phyloP scores from a whole-genome alignment of 2,113 vertebrate species.

The Sylvietta virens region DNA sequence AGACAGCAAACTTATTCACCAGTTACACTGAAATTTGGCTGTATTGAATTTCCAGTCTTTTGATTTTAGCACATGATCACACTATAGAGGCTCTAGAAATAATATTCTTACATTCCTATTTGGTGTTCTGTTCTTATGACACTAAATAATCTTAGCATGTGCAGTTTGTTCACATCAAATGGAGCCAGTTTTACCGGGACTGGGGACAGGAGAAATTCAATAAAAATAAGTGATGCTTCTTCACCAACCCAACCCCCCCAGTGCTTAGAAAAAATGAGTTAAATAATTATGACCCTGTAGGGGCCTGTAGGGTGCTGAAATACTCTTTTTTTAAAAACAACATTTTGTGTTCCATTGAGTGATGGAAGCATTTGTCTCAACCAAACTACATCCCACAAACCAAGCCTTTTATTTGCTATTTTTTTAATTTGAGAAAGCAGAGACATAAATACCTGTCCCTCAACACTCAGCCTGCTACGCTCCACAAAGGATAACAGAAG shows the following conservation, averaged over 20 bases:
- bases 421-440: not conserved
- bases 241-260: not conserved
- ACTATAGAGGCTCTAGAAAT: rapidly evolving
- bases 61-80: not conserved
- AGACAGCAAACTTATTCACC: not conserved
- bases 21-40: not conserved
- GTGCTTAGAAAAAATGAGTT: not conserved
- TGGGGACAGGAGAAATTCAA: not conserved
- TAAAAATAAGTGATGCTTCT: not conserved
- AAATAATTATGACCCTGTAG: not conserved
- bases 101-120: not conserved
- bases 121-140: not conserved
- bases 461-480: not conserved
- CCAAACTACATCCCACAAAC: not conserved
- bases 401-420: not conserved
- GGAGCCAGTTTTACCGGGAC: not conserved
- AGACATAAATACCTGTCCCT: not conserved
- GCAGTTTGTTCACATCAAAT: not conserved
- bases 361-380: not conserved
- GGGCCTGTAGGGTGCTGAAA: not conserved
- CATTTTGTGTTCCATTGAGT: not conserved
- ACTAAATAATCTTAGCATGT: not conserved
- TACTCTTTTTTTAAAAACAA: not conserved
- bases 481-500: not conserved
- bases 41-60: not conserved